Conservation (phyloP, 2,888 invertebrate genomes). For the Linnaemya tessellans region DNA sequence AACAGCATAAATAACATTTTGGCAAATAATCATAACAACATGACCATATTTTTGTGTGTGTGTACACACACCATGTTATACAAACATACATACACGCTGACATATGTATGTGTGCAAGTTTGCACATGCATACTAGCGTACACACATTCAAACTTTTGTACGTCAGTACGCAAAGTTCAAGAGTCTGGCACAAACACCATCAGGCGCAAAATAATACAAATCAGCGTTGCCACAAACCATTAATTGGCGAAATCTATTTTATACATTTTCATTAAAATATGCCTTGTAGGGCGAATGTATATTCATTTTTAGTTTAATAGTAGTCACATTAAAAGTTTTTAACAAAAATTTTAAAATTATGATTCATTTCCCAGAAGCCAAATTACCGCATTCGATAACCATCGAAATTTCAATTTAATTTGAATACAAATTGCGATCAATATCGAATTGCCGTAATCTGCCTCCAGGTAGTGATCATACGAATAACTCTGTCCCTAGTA, state of each 20-base stretch:
- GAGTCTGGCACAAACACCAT: constrained; percentile 58
- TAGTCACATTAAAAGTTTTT: too few species aligned
- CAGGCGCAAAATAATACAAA: constrained; percentile 55
- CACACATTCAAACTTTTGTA: constrained; percentile 1
- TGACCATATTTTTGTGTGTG: constrained; percentile 50
- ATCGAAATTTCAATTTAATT: too few species aligned
- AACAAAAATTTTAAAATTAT: too few species aligned
- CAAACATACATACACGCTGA: neutral
- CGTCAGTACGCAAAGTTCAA: constrained; percentile 57
- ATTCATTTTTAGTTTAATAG: too few species aligned
- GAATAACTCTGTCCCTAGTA: too few species aligned
- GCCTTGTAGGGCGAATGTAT: too few species aligned
- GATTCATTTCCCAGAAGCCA: too few species aligned
- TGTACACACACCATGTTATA: constrained; percentile 4
- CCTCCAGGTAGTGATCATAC: too few species aligned
- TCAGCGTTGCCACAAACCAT: neutral
- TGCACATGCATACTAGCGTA: neutral
- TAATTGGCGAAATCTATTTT: neutral
- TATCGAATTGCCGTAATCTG: too few species aligned
- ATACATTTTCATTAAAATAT: neutral
- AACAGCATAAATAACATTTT: constrained; percentile 57
- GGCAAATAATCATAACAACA: constrained; percentile 63
- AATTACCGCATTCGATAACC: too few species aligned
- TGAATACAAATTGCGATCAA: too few species aligned
- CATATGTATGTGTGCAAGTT: neutral